phyloP scores from a whole-genome alignment of 2,113 vertebrate species.

The Hypocryptadius cinnamomeus region DNA sequence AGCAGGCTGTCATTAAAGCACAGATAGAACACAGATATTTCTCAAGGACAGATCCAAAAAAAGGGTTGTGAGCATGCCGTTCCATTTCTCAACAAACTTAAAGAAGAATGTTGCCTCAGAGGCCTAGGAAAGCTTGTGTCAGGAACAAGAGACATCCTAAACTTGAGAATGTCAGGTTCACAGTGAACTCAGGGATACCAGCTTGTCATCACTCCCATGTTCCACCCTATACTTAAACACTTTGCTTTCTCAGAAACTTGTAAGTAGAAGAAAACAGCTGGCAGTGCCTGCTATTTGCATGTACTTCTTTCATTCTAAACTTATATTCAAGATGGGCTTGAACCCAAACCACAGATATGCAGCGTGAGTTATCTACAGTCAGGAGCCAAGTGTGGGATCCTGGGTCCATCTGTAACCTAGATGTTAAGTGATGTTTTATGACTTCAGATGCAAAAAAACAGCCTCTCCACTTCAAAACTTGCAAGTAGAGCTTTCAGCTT shows the following conservation, averaged over 20 bases:
- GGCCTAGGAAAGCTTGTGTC: background rate
- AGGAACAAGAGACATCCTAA: constrained; percentile 10
- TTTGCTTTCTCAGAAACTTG: constrained; percentile 33
- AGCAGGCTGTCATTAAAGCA: constrained; percentile 16
- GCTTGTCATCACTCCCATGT: constrained; percentile 38
- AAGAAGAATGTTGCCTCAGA: constrained; percentile 31
- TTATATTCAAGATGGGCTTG: constrained; percentile 40
- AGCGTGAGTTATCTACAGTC: background rate
- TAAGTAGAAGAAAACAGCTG: constrained; percentile 53
- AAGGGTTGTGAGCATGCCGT: constrained; percentile 9
- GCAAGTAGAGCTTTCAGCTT: constrained; percentile 13
- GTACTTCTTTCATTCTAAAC: constrained; percentile 45
- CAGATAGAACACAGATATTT: constrained; percentile 42
- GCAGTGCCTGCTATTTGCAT: constrained; percentile 39
- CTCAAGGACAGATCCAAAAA: constrained; percentile 31
- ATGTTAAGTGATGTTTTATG: background rate
- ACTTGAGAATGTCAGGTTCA: constrained; percentile 43
- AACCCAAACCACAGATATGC: constrained; percentile 48
- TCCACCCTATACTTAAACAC: background rate
- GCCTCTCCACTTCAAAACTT: constrained; percentile 15
- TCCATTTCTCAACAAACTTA: constrained; percentile 42
- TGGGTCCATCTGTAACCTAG: constrained; percentile 49
- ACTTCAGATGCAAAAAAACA: constrained; percentile 42
- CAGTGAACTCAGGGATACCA: constrained; percentile 10
- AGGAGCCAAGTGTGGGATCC: constrained; percentile 49